Percentiles rank a stretch among this genome's conserved stretches.
Evolutionary conservation across 2,888 invertebrate genomes (phyloP).

Genomic region (Phania funesta): DNA sequence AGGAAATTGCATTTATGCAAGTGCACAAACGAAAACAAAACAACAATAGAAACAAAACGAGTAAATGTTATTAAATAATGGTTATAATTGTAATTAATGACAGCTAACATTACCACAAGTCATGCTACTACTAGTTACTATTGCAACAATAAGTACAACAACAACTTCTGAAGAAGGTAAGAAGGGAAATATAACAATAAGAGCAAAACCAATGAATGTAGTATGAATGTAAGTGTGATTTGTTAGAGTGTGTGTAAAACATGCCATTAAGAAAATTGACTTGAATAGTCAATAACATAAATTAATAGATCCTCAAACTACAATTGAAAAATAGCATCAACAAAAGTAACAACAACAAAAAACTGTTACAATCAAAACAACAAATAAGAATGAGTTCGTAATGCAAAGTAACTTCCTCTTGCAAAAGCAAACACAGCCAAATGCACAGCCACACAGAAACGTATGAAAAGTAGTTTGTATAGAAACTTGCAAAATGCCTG

Average conservation of each 20-base stretch:
- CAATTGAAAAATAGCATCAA: constrained; percentile 31
- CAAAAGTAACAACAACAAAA: constrained; percentile 14
- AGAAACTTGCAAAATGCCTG: not conserved
- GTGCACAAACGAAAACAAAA: constrained; percentile 26
- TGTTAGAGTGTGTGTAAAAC: constrained; percentile 11
- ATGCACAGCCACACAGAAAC: not conserved
- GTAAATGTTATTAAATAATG: constrained; percentile 55
- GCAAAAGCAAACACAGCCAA: not conserved
- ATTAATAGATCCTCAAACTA: constrained; percentile 58
- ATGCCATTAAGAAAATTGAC: constrained; percentile 45
- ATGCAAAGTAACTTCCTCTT: constrained; percentile 51
- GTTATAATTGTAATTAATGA: constrained; percentile 64
- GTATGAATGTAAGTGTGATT: not conserved
- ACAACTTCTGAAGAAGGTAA: not conserved
- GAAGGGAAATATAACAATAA: not conserved
- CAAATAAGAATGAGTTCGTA: constrained; percentile 37
- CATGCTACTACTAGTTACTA: constrained; percentile 39
- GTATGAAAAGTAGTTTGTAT: not conserved
- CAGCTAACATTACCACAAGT: constrained; percentile 64
- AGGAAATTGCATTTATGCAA: constrained; percentile 55
- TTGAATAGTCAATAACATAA: constrained; percentile 56
- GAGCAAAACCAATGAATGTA: not conserved
- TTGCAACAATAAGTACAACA: not conserved
- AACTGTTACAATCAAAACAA: constrained; percentile 11
- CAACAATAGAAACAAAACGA: constrained; percentile 25